Evolutionary conservation across 2,888 invertebrate genomes (phyloP), one percentile per base, ranked within the genome.

Genomic region (Laspeyria flexula): DNA sequence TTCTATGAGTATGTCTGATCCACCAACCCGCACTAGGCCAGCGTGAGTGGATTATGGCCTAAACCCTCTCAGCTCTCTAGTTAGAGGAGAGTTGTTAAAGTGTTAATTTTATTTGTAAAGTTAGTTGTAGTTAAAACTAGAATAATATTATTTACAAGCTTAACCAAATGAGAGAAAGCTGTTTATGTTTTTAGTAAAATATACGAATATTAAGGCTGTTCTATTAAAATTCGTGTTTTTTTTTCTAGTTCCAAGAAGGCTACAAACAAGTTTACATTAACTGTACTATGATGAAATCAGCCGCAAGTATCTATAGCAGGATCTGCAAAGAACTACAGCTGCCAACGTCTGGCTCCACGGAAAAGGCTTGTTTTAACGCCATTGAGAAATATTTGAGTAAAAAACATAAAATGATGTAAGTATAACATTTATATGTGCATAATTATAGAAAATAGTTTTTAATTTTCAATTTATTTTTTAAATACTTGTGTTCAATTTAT

Each of bases 231-330:
- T n/a, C n/a, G n/a, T n/a, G n/a, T n/a, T 30, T 38, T 52, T 21
- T 41, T 88, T 89, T 50, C 5, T 77, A 94, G 94, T 83, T 93
- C 55, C 80, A 83, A 62, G 81, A 89, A 49, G 85, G 92, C 10
- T 94, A 94, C 57, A 93, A 93, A 72, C 93, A 94, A 51, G 93
- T 97, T 9, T 96, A 96, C 75, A 90, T 97, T 0, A 99, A 99
- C 86, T 99, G 99, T 75, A 98, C 98, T 55, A 95, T 96, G 58
- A 94, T 98, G 78, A 96, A 96, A 73, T 96, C 96, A n/a, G 95
- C 98, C 0, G 93, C 94, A 0, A 94, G 96, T 30, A 96, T 99
- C 60, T 99, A 96, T 85, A 94, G 94, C 38, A 94, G 96, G 73
- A 95, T 99, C 52, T 94, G 95, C 52, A 92, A 94, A 53, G 97